A percentile compares a stretch with the other conserved stretches of the same genome.
phyloP scores from a whole-genome alignment of 2,888 invertebrate species.

The Timema cristinae region DNA sequence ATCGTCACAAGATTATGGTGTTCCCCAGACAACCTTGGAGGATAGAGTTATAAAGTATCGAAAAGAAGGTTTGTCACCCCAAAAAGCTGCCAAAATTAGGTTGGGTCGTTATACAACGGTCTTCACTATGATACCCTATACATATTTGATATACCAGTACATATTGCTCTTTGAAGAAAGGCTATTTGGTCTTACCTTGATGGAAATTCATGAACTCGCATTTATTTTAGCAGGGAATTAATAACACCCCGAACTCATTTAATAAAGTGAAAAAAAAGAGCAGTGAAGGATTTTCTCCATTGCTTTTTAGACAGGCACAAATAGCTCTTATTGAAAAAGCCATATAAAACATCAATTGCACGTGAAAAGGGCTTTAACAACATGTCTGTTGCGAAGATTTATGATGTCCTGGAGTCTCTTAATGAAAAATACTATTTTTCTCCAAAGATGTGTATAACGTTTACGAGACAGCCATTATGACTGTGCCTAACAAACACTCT shows the following conservation, averaged over 20 bases:
- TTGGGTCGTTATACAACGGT: not conserved
- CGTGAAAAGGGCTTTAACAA: not conserved
- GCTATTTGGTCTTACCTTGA: constrained; percentile 12
- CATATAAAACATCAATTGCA: constrained; percentile 8
- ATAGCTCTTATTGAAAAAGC: constrained; percentile 1
- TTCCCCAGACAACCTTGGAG: not conserved
- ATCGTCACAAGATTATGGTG: constrained; percentile 9
- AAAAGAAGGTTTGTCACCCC: constrained; percentile 1
- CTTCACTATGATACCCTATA: not conserved
- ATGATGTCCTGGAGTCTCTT: not conserved
- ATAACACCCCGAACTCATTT: too few relatives aligned
- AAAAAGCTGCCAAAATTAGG: not conserved
- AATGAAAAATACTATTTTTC: constrained; percentile 1
- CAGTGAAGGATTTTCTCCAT: constrained; percentile 3
- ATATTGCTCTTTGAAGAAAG: not conserved
- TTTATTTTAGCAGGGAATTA: constrained; percentile 5
- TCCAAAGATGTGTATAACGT: constrained; percentile 17
- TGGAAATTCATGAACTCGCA: not conserved
- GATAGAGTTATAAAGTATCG: not conserved
- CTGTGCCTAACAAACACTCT: constrained; percentile 22
- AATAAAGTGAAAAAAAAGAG: not conserved
- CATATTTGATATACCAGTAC: not conserved
- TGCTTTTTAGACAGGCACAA: not conserved
- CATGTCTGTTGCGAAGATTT: not conserved
- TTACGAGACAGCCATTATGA: not conserved